Base-by-base conservation (phyloP, 2,888 invertebrate species). In the Tachystola acroxantha region DNA sequence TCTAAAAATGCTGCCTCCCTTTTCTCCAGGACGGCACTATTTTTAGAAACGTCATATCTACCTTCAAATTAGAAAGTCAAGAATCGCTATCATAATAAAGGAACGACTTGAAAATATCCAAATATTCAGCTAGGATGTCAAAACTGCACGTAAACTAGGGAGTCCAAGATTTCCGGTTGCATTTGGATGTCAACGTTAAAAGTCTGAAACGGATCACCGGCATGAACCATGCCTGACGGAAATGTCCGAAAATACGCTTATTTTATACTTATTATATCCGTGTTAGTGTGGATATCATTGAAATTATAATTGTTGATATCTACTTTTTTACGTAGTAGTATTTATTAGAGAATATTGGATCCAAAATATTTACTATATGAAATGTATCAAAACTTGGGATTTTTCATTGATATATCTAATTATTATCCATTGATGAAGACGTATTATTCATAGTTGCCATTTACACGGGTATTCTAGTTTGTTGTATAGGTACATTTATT, bases 241-340 rank as follows among this genome's bases (percentile, higher is more conserved):
- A 66, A 68, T 66, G 76, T 84, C 85, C 84, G 80, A 71, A 65
- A 72, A 81, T 85, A 86, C 85, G 85, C 85, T 86, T 86, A 86
- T 85, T 84, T 82, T 82, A 77, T 78, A 81, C 69, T 67, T 66
- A 70, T 66, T 75, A 76, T 80, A 78, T 74, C 77, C 75, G 67
- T 76, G 72, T 79, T 80, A 76, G 76, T 65, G 67, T 77, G 68
- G 75, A 62, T 75, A 72, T 73, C 68, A 69, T 64, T 64, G 55
- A 62, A 69, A 66, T 62, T 69, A 54, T 70, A 69, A 63, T 65
- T 74, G 73, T 77, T 80, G 74, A 68, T 76, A 73, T 78, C 76
- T 72, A 78, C 71, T 70, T 77, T 75, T 67, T 66, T 70, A 77
- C 62, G 72, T 76, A 76, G 69, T 64, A 50, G 58, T 74, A 71